Conservation (phyloP, 2,113 vertebrate genomes). For the Sitta europaea region DNA sequence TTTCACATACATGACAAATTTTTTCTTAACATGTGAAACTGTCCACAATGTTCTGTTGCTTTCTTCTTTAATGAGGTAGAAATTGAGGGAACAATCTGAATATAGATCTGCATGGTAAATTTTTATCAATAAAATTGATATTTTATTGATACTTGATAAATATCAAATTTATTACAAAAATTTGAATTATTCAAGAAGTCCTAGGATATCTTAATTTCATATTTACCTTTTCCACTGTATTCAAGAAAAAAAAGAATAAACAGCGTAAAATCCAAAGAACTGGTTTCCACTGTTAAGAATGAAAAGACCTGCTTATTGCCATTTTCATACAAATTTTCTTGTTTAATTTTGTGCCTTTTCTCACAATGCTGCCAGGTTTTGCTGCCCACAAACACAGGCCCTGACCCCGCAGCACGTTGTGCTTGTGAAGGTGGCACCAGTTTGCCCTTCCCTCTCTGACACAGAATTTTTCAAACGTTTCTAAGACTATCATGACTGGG, state of each 20-base stretch:
- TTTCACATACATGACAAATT: neutral
- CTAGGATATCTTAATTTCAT: neutral
- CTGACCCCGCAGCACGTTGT: fast-evolving
- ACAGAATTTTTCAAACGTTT: neutral
- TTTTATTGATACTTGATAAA: too few relatives aligned
- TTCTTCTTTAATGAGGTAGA: neutral
- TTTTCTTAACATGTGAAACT: neutral
- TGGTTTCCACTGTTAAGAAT: neutral
- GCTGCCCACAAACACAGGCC: neutral
- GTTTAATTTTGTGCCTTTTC: neutral
- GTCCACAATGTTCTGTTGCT: neutral
- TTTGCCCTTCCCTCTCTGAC: neutral
- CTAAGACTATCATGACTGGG: neutral
- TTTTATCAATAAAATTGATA: neutral
- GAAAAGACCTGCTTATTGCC: neutral
- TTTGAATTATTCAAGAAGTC: neutral
- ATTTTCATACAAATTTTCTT: neutral
- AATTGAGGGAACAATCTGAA: neutral
- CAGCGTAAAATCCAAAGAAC: neutral
- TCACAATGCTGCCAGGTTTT: neutral
- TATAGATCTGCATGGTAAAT: neutral
- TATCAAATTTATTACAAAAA: neutral
- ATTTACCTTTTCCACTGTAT: neutral
- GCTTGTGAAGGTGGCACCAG: neutral
- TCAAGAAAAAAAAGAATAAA: neutral